Evolutionary conservation across 2,888 invertebrate genomes (phyloP).

Genomic region (Acanthopleura granulata): DNA sequence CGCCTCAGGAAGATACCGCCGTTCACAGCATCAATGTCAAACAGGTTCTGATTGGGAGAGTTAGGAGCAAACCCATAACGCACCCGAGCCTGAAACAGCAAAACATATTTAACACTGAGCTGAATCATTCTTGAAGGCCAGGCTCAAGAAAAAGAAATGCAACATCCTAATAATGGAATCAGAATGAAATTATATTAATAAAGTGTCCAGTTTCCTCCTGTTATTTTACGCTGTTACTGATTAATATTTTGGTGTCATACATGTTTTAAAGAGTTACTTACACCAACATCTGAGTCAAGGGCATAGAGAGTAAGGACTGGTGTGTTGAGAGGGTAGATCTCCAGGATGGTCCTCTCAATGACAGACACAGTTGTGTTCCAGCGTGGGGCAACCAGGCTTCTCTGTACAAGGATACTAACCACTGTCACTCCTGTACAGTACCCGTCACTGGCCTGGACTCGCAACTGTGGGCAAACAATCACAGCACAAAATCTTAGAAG

Average conservation of each 20-base stretch:
- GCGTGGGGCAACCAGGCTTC: not conserved
- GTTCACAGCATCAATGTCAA: constrained; percentile 8
- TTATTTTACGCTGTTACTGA: too few species aligned
- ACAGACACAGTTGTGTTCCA: not conserved
- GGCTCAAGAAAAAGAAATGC: too few species aligned
- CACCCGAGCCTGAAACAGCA: not conserved
- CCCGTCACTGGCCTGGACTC: constrained; percentile 15
- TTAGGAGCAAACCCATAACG: not conserved
- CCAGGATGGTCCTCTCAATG: not conserved
- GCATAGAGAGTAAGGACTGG: not conserved
- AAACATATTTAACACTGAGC: too few species aligned
- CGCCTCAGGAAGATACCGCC: not conserved
- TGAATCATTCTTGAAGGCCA: too few species aligned
- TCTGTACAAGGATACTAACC: not conserved
- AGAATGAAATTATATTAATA: too few species aligned
- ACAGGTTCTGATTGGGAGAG: constrained; percentile 12
- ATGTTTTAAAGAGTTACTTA: not conserved
- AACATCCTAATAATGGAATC: too few species aligned
- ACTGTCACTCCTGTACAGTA: constrained; percentile 12
- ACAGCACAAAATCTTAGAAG: not conserved
- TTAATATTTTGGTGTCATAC: too few species aligned
- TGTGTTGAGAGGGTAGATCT: not conserved
- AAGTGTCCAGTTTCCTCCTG: too few species aligned
- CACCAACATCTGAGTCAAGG: constrained; percentile 4
- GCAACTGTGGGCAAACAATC: not conserved